Evolutionary conservation across 2,113 vertebrate genomes (phyloP), one percentile per base, ranked within the genome.

Genomic region (Anhinga rufa): DNA sequence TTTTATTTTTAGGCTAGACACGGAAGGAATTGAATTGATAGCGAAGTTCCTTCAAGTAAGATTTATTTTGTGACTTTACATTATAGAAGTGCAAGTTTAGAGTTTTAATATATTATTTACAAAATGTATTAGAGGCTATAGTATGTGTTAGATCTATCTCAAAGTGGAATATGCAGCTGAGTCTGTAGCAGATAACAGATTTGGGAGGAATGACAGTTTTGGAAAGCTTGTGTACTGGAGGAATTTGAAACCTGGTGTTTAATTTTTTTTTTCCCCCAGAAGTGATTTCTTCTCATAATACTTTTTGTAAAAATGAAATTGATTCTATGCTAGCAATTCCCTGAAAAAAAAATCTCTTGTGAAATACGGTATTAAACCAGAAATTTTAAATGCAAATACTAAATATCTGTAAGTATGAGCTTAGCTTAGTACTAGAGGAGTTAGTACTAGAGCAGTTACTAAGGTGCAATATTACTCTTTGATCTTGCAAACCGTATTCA

Each of bases 11-110:
- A 99, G 99, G 97, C 97, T 99, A 98, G 99, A 99, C 90, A 98
- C 98, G 1, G 99, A 99, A 98, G 99, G 99, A 97, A 99, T 99
- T 81, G 99, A 99, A 95, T 97, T 99, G 98, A 98, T 99, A 98
- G 98, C 98, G 40, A 98, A 98, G 84, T 99, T 99, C 98, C 98
- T 99, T 97, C 99, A 98, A 98, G 99, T 99, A 98, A 98, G 98
- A 97, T 65, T 64, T 79, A 64, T 79, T 95, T 95, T 94, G 65
- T 82, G 84, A 91, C 92, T 87, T 95, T 62, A 75, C 58, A 85
- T 72, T 21, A 58, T 81, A 51, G 54, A 93, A 88, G 6, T 32
- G 10, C 58, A 69, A 68, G 38, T 82, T 70, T n/a, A 16, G 11
- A 57, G 25, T 88, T 69, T 26, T 79, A n/a, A 52, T 68, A 9